Conservation (phyloP, 2,113 vertebrate genomes). For the Genyomyrus donnyi region DNA sequence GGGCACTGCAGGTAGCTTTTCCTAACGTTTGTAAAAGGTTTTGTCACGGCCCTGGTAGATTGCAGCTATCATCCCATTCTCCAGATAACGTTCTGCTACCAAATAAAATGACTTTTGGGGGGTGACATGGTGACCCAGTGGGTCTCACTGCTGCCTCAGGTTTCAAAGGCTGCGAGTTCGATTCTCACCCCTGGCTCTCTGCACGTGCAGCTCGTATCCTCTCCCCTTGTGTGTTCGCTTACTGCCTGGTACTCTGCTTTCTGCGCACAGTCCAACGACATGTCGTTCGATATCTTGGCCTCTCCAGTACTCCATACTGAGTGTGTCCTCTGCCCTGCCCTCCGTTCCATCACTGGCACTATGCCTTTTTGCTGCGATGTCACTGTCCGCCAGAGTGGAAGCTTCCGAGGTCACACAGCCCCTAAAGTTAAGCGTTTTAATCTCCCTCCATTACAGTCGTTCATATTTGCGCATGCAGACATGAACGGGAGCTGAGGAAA, state of each 20-base stretch:
- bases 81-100: slow-evolving; percentile 50
- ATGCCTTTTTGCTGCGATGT: background rate
- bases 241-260: background rate
- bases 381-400: background rate
- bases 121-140: background rate
- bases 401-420: background rate
- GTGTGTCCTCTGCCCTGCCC: background rate
- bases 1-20: slow-evolving; percentile 54
- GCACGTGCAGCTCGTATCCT: background rate
- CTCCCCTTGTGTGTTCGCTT: background rate
- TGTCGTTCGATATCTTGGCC: background rate
- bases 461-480: background rate
- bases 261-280: background rate
- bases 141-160: slow-evolving; percentile 12
- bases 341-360: background rate
- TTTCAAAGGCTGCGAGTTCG: slow-evolving; percentile 17
- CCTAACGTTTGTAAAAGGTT: slow-evolving; percentile 57
- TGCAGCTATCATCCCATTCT: slow-evolving; percentile 44
- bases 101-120: slow-evolving; percentile 43
- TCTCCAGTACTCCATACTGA: too few relatives aligned
- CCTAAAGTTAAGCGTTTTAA: background rate
- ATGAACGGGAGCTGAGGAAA: background rate
- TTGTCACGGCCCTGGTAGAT: slow-evolving; percentile 50
- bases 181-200: background rate
- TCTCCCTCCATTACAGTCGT: background rate